phyloP scores from a whole-genome alignment of 1,140 invertebrate genomes.

The Ostrea denselamellosa region DNA sequence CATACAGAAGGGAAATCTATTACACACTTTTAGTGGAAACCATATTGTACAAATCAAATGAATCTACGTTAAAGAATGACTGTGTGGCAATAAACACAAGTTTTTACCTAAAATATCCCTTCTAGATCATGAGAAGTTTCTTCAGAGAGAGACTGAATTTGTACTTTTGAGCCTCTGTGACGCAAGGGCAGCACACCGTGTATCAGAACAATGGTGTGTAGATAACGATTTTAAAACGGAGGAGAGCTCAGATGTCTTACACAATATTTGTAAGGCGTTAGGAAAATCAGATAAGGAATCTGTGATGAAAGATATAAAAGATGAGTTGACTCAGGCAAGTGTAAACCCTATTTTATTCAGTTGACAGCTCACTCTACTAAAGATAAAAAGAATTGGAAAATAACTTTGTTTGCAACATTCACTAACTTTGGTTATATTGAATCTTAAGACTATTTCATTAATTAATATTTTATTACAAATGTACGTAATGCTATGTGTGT shows the following conservation, averaged over 20 bases:
- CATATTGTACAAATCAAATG: not conserved
- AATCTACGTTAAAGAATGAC: not conserved
- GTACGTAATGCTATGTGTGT: too few species aligned
- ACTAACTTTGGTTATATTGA: too few species aligned
- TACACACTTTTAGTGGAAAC: too few species aligned
- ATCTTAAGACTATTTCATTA: too few species aligned
- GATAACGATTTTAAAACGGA: not conserved
- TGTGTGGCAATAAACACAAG: not conserved
- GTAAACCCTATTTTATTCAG: too few species aligned
- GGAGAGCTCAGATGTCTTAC: not conserved
- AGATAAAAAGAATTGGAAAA: too few species aligned
- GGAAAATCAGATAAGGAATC: not conserved
- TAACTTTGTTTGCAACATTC: too few species aligned
- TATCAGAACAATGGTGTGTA: not conserved
- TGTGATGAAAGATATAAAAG: not conserved
- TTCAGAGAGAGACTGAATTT: not conserved
- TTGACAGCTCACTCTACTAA: too few species aligned
- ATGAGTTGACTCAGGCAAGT: not conserved
- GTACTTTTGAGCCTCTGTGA: not conserved
- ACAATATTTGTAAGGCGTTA: not conserved
- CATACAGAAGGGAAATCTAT: too few species aligned
- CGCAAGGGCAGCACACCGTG: not conserved
- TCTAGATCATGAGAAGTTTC: not conserved
- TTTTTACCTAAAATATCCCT: not conserved
- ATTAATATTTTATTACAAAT: too few species aligned